Evolutionary conservation across 2,888 invertebrate species (phyloP).

Genomic region (Drosophila diplacantha): DNA sequence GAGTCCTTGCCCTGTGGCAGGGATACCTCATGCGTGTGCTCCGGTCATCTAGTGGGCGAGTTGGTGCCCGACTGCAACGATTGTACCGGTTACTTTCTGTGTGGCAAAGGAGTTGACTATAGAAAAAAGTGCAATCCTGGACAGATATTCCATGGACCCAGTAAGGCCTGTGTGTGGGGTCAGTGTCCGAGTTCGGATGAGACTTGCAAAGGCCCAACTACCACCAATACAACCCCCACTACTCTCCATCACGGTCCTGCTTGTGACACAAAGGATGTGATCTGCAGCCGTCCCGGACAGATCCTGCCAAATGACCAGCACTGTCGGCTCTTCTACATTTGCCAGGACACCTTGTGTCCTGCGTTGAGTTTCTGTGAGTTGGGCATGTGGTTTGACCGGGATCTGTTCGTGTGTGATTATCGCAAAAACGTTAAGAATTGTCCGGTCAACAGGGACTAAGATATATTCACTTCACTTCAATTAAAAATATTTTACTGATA

Average conservation of each 20-base stretch:
- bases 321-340: slow-evolving; percentile 56
- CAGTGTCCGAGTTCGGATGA: slow-evolving; percentile 49
- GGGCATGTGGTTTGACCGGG: slow-evolving; percentile 57
- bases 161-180: slow-evolving; percentile 44
- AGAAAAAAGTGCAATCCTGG: slow-evolving; percentile 30
- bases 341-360: slow-evolving; percentile 43
- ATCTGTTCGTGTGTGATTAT: slow-evolving; percentile 46
- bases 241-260: too few species aligned
- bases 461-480: neutral
- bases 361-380: slow-evolving; percentile 50
- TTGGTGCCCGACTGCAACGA: slow-evolving; percentile 53
- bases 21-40: slow-evolving; percentile 44
- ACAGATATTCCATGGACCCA: slow-evolving; percentile 18
- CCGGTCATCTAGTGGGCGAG: slow-evolving; percentile 36
- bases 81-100: slow-evolving; percentile 49
- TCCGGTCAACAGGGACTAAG: slow-evolving; percentile 44
- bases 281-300: slow-evolving; percentile 47
- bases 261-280: slow-evolving; percentile 40
- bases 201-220: slow-evolving; percentile 1
- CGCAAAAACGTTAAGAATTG: slow-evolving; percentile 50
- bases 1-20: slow-evolving; percentile 5
- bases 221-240: too few species aligned
- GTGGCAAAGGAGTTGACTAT: slow-evolving; percentile 18
- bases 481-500: neutral
- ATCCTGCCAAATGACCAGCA: slow-evolving; percentile 48